phyloP scores from a whole-genome alignment of 2,888 invertebrate genomes.

The Conomelus anceps region DNA sequence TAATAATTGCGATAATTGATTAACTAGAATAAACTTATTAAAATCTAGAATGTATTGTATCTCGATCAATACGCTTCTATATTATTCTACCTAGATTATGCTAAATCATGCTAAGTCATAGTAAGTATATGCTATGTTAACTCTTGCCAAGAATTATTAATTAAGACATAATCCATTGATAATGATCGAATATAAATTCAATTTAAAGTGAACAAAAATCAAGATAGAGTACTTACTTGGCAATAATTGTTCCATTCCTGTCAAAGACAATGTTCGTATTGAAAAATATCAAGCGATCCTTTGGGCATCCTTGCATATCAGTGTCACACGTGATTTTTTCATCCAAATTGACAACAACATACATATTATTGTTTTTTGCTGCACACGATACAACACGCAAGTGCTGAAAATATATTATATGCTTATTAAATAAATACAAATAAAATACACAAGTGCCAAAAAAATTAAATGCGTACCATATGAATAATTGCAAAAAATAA shows the following conservation, averaged over 20 bases:
- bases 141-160: no score
- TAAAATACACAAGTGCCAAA: background rate
- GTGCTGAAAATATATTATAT: conserved; percentile 41
- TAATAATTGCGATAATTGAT: no score
- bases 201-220: no score
- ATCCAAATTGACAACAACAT: conserved; percentile 62
- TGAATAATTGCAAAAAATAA: no score
- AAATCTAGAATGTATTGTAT: no score
- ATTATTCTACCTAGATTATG: no score
- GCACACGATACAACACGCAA: conserved; percentile 53
- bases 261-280: conserved; percentile 77
- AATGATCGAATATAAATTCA: background rate
- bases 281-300: conserved; percentile 44
- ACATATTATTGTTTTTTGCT: conserved; percentile 51
- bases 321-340: conserved; percentile 44
- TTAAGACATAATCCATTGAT: background rate
- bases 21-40: no score
- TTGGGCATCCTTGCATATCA: conserved; percentile 11
- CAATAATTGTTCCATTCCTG: conserved; percentile 59
- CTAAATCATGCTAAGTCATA: background rate
- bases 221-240: conserved; percentile 53
- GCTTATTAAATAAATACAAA: background rate
- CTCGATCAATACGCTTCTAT: no score
- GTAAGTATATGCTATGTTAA: no score
- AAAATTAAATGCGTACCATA: no score